Evolutionary conservation across 2,888 invertebrate genomes (phyloP).

Genomic region (Trypoxylon attenuatum): DNA sequence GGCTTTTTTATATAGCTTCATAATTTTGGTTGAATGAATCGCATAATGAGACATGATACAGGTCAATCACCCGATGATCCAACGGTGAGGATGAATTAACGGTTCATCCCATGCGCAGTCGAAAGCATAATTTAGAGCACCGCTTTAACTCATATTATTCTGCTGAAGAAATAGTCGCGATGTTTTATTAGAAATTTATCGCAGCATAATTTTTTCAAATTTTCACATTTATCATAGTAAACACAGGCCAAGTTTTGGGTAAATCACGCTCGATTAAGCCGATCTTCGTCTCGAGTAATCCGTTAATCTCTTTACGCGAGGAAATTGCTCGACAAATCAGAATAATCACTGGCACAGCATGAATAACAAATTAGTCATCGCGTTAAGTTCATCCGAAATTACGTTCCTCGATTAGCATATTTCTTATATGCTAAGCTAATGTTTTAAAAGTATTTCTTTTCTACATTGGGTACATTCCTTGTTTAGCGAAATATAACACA

Average conservation of each 20-base stretch:
- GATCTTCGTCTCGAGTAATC: slow-evolving; percentile 18
- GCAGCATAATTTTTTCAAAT: background rate
- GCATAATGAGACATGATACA: background rate
- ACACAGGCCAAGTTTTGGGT: background rate
- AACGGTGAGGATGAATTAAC: background rate
- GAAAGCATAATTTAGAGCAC: background rate
- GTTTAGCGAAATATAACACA: too few relatives aligned
- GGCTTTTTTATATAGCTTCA: too few relatives aligned
- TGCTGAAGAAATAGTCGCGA: too few relatives aligned
- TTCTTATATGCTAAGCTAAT: too few relatives aligned
- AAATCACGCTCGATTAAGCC: background rate
- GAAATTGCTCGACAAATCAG: background rate
- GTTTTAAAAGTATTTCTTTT: too few relatives aligned
- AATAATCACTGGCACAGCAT: too few relatives aligned
- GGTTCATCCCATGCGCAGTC: background rate
- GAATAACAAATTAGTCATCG: too few relatives aligned
- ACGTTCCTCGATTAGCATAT: background rate
- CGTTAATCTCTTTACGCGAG: slow-evolving; percentile 24
- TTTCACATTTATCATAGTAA: too few relatives aligned
- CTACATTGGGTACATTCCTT: too few relatives aligned
- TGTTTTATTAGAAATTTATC: background rate
- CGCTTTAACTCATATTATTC: too few relatives aligned
- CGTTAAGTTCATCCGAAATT: too few relatives aligned
- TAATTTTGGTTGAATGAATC: too few relatives aligned
- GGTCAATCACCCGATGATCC: slow-evolving; percentile 1